Evolutionary conservation across 2,113 vertebrate species (phyloP).

Genomic region (Mugil cephalus): DNA sequence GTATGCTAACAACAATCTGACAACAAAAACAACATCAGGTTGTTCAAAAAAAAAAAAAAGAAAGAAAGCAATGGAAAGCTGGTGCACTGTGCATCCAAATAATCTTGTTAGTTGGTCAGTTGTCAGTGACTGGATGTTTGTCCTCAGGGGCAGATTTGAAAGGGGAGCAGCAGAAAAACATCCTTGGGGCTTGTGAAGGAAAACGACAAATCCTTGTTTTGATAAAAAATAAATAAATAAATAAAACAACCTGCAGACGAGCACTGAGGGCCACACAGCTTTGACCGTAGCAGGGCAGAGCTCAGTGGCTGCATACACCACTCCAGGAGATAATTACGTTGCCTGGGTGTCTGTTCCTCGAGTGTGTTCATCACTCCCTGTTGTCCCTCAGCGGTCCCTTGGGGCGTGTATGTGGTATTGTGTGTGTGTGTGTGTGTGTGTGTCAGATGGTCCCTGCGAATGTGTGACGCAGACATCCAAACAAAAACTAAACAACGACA

Average conservation of each 20-base stretch:
- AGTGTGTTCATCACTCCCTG: conserved; percentile 70
- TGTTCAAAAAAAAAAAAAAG: conserved; percentile 2
- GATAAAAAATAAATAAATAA: no score
- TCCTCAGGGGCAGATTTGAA: conserved; percentile 73
- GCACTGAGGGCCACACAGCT: conserved; percentile 57
- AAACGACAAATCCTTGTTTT: conserved; percentile 53
- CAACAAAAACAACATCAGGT: conserved; percentile 25
- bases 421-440: conserved; percentile 17
- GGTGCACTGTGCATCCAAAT: conserved; percentile 47
- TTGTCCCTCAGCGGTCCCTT: conserved; percentile 66
- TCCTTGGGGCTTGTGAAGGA: conserved; percentile 51
- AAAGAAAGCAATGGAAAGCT: conserved; percentile 21
- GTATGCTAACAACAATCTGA: conserved; percentile 6
- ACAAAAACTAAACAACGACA: conserved; percentile 45
- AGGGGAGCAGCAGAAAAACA: conserved; percentile 78
- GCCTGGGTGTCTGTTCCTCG: conserved; percentile 61
- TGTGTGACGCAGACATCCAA: conserved; percentile 46
- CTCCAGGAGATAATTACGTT: conserved; percentile 84
- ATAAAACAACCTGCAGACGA: conserved; percentile 74
- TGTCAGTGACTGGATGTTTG: conserved; percentile 71
- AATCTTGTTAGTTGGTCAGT: conserved; percentile 80
- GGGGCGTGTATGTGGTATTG: conserved; percentile 32
- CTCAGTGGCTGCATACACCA: conserved; percentile 65
- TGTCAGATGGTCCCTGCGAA: conserved; percentile 26
- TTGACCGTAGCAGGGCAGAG: conserved; percentile 63